These are phyloP conservation scores for Drosophila chauvacae DNA, from an alignment of 1,140 invertebrate genomes.

Conservation along the genomic window DNA sequence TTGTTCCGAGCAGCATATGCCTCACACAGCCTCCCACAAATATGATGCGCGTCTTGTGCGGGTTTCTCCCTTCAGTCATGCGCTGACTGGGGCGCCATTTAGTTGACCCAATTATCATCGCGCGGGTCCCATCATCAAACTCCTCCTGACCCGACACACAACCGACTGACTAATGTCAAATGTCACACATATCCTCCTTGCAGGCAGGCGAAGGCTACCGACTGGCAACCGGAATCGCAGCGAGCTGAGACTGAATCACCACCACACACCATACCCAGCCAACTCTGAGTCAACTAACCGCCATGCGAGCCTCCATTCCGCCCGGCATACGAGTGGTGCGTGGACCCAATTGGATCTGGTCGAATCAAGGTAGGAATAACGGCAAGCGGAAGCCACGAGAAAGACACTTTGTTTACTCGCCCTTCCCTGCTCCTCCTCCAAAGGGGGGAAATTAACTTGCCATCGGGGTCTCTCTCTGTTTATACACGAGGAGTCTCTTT, in stretches of 20 bases:
- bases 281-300: constrained; percentile 37
- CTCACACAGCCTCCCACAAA: constrained; percentile 17
- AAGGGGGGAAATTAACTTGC: constrained; percentile 60
- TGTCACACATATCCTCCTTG: constrained; percentile 41
- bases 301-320: constrained; percentile 79
- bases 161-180: constrained; percentile 41
- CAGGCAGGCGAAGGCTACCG: constrained; percentile 16
- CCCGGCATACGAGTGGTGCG: constrained; percentile 91
- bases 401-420: constrained; percentile 61
- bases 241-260: constrained; percentile 22
- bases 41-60: constrained; percentile 17
- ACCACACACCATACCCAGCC: constrained; percentile 1
- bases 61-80: constrained; percentile 62
- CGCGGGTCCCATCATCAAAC: constrained; percentile 37
- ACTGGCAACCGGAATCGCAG: constrained; percentile 22
- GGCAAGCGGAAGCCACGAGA: constrained; percentile 18
- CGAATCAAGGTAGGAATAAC: constrained; percentile 86
- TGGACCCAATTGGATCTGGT: constrained; percentile 93
- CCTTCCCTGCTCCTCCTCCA: neutral
- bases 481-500: constrained; percentile 40
- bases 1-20: constrained; percentile 7
- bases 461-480: constrained; percentile 26
- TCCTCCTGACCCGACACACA: constrained; percentile 7
- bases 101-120: constrained; percentile 70
- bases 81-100: constrained; percentile 59